These are phyloP conservation scores for Steromphala cineraria DNA, from an alignment of 2,888 invertebrate genomes.

Conservation along the genomic window DNA sequence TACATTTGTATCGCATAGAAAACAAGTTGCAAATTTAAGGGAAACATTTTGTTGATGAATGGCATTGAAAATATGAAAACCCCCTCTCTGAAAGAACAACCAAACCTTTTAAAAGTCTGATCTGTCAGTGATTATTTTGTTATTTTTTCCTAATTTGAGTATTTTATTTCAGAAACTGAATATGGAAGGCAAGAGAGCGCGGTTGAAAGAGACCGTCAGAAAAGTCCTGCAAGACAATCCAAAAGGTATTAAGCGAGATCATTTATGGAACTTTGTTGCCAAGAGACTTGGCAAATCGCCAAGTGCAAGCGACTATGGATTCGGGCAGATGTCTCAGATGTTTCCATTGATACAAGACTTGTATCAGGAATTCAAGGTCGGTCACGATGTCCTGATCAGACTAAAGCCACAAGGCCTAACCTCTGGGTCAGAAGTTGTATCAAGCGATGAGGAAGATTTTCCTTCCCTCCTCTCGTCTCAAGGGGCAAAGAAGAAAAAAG, in stretches of 20 bases:
- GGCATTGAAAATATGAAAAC: too few relatives aligned
- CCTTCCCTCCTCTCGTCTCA: not conserved
- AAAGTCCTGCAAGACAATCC: conserved; percentile 14
- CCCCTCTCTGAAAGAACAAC: too few relatives aligned
- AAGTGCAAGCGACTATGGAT: not conserved
- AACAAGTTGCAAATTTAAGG: too few relatives aligned
- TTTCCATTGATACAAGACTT: not conserved
- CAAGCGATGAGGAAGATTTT: conserved; percentile 8
- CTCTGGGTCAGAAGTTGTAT: not conserved
- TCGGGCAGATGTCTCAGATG: not conserved
- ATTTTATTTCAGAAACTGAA: too few relatives aligned
- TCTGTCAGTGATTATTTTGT: too few relatives aligned
- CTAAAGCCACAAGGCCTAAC: not conserved
- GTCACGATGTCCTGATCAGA: not conserved
- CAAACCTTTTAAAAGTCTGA: too few relatives aligned
- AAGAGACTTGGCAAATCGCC: not conserved
- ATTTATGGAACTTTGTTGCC: conserved; percentile 18
- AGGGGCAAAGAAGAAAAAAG: not conserved
- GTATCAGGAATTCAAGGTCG: not conserved
- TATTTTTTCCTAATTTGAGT: too few relatives aligned
- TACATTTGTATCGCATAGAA: too few relatives aligned
- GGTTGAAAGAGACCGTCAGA: not conserved
- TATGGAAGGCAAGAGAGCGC: not conserved
- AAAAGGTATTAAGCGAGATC: not conserved
- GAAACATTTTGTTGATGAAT: too few relatives aligned